Conservation (phyloP, 2,113 vertebrate species). For the Psittacula cyanocephala region DNA sequence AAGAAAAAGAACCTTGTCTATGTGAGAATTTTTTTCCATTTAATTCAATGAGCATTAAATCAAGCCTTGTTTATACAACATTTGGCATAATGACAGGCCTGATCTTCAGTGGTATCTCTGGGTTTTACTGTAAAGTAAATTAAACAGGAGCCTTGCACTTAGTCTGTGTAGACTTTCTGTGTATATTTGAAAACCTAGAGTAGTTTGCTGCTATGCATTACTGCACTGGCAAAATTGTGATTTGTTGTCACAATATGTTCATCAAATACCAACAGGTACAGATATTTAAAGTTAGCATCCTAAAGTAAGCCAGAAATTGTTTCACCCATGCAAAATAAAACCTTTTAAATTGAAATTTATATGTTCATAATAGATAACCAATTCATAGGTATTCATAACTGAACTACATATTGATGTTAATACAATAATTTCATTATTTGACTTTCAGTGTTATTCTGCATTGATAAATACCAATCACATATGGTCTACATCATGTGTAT, state of each 20-base stretch:
- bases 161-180: not conserved
- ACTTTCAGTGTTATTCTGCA: not conserved
- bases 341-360: not conserved
- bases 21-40: not conserved
- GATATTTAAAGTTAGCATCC: not conserved
- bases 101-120: slow-evolving; percentile 17
- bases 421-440: not conserved
- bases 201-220: not conserved
- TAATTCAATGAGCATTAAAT: not conserved
- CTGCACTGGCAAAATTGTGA: not conserved
- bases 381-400: not conserved
- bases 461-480: not conserved
- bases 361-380: not conserved
- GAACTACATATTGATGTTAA: not conserved
- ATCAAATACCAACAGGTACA: not conserved
- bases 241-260: not conserved
- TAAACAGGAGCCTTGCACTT: not conserved
- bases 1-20: not conserved
- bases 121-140: not conserved
- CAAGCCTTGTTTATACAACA: slow-evolving; percentile 15
- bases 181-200: not conserved
- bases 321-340: not conserved
- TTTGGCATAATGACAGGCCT: not conserved
- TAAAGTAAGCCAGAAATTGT: not conserved
- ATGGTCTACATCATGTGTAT: not conserved